Base-by-base conservation (phyloP, 2,797 vertebrate species). In the Coregonus sp. region DNA sequence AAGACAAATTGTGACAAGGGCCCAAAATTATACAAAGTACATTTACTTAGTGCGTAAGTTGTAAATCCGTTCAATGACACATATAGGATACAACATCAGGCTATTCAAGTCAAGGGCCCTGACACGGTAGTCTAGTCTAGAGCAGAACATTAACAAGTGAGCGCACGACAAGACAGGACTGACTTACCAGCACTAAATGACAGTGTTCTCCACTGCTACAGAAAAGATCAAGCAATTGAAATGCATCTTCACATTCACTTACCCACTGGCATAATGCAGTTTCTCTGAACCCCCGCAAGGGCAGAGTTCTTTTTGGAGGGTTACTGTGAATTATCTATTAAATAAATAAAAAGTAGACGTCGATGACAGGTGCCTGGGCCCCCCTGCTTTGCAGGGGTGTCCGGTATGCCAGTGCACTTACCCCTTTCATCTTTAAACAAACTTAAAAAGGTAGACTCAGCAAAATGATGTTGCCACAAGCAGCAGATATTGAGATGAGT, bases 1-100 rank as follows among this genome's bases (percentile, higher is more conserved):
- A 33, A 73, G 4, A 33, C 37, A 74, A 78, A 31, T 31, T 20
- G 9, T 56, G 35, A 50, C 1, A 72, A 72, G 9, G 25, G 47
- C 71, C 68, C 73, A 75, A 75, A 72, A 9, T n/a, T 35, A 18
- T 37, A 56, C 6, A 33, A n/a, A 11, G 29, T 61, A 40, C 35
- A 71, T 68, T 61, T 56, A 74, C 25, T 75, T 20, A 14, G 33
- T 52, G 11, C 14, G 54, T 16, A 31, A 51, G 9, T 11, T 33
- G 14, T 78, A 63, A 14, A 56, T 54, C 14, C 35, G 18, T 33
- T 33, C 7, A 25, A 33, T 15, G 14, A 31, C 5, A 72, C 20
- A 69, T 51, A 50, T 71, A 72, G 14, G 5, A 72, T 31, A 25
- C 25, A 25, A 52, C 51, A 52, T 16, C 7, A 56, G 40, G 40